Base-by-base conservation (phyloP, 2,888 invertebrate species). In the Spilarctia lutea region DNA sequence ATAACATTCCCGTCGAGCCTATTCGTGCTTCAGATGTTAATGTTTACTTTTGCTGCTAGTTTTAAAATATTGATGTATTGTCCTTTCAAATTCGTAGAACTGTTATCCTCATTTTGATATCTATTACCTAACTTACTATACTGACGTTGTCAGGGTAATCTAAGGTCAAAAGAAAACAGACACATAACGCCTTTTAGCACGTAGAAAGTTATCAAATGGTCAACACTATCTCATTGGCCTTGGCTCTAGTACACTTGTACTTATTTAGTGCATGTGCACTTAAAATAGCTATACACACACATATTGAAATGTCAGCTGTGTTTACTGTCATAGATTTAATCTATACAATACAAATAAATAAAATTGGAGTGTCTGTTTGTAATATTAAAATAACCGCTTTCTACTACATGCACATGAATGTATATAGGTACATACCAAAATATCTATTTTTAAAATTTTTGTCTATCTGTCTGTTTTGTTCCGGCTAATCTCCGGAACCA, bases 141-240 rank as follows among this genome's bases (percentile, higher is more conserved):
- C 73, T 75, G 72, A 80, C 79, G 76, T n/a, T n/a, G n/a, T 84
- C 83, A 84, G 75, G 79, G 67, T 73, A 79, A 77, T 20, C 68
- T 52, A 52, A 67, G 77, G 74, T 80, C 83, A 84, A 75, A 82
- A 79, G 75, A 74, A 56, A 63, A 60, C 71, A 76, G 71, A 67
- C 68, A 76, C 66, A 83, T 84, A 79, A 73, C 13, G 24, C 67
- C 71, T 79, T 80, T 82, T 71, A 76, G 65, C 80, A 72, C 63
- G 74, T 80, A 84, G 82, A 84, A 80, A 84, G 75, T 82, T 80
- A 82, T 84, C 82, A 76, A 30, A 60, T 75, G 63, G 67, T 39
- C 18, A 60, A 35, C 3, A 60, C 69, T 72, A 65, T 63, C 72
- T 30, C 27, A 24, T 63, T 70, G 71, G 75, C 81, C 85, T 85